Conservation (phyloP, 2,888 invertebrate species). For the Mesodorylaimus sp. region DNA sequence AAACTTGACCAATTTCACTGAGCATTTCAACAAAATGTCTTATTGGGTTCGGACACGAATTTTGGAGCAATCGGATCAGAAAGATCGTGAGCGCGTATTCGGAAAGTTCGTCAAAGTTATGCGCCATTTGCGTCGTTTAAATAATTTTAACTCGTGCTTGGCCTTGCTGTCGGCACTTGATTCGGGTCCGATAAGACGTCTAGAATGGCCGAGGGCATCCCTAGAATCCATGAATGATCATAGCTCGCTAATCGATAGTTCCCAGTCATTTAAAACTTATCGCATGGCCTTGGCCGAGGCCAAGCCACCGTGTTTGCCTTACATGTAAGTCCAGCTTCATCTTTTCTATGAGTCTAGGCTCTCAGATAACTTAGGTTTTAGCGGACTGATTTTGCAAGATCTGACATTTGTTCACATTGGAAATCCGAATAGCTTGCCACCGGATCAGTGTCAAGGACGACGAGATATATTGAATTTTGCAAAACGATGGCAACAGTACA, state of each 20-base stretch:
- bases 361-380: conserved; percentile 35
- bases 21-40: conserved; percentile 74
- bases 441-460: conserved; percentile 42
- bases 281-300: conserved; percentile 79
- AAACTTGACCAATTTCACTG: conserved; percentile 85
- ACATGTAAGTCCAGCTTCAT: conserved; percentile 81
- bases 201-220: conserved; percentile 46
- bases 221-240: conserved; percentile 63
- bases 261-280: conserved; percentile 93
- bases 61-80: conserved; percentile 70
- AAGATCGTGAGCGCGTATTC: conserved; percentile 71
- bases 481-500: conserved; percentile 95
- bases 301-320: conserved; percentile 93
- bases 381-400: conserved; percentile 91
- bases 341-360: neutral
- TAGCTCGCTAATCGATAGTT: conserved; percentile 85
- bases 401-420: conserved; percentile 96
- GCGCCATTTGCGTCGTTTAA: conserved; percentile 76
- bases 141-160: conserved; percentile 94
- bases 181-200: conserved; percentile 64
- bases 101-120: conserved; percentile 74
- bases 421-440: conserved; percentile 63
- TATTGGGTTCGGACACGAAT: conserved; percentile 69
- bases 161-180: conserved; percentile 87
- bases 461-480: conserved; percentile 62